Conservation (phyloP, 2,113 vertebrate genomes). For the Microcebus griseorufus region DNA sequence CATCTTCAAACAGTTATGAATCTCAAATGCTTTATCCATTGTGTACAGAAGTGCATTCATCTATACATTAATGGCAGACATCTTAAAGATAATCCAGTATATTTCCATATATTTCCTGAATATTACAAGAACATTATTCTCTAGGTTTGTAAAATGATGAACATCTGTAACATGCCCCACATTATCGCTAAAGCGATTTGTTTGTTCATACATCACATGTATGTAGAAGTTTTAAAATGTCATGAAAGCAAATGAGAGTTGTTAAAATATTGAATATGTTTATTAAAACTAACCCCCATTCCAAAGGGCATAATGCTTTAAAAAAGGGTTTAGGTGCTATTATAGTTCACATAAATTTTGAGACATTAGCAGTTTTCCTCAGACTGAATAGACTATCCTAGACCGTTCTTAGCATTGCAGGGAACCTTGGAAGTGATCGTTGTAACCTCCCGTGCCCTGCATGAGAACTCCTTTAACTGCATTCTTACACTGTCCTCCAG, state of each 20-base stretch:
- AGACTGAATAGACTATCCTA: background rate
- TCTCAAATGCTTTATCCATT: background rate
- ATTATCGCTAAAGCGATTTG: background rate
- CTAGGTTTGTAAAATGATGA: constrained; percentile 10
- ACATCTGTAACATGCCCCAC: background rate
- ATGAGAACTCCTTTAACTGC: background rate
- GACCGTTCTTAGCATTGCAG: background rate
- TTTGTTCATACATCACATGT: background rate
- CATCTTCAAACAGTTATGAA: constrained; percentile 17
- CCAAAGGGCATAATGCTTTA: background rate
- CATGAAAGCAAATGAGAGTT: background rate
- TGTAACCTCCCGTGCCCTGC: background rate
- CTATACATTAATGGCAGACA: background rate
- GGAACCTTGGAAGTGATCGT: background rate
- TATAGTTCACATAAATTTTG: background rate
- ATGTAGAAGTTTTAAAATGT: background rate
- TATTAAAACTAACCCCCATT: background rate
- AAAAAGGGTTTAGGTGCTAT: background rate
- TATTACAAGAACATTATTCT: constrained; percentile 9
- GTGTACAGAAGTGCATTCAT: background rate
- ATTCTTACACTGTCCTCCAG: background rate
- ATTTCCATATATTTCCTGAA: background rate
- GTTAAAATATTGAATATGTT: background rate
- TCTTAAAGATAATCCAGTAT: background rate
- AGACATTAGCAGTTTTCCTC: background rate